These are phyloP conservation scores for Hylaea fasciaria DNA, from an alignment of 2,888 invertebrate genomes.

Conservation along the genomic window DNA sequence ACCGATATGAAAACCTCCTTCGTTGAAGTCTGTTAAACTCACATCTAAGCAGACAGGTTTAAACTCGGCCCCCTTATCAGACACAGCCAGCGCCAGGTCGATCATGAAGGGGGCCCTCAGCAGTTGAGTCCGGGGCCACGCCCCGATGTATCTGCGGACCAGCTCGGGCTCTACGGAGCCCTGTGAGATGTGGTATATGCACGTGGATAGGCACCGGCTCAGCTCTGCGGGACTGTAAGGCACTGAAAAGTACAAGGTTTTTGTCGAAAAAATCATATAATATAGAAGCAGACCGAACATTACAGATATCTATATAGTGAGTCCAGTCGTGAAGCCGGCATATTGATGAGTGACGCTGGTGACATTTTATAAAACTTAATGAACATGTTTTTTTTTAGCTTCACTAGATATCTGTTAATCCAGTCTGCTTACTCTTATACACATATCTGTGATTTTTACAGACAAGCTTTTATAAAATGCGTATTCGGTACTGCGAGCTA, in stretches of 20 bases:
- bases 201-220: constrained; percentile 71
- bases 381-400: no score
- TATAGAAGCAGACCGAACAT: no score
- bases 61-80: constrained; percentile 68
- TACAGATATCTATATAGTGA: no score
- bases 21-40: constrained; percentile 36
- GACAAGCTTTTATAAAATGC: no score
- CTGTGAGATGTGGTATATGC: constrained; percentile 72
- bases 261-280: no score
- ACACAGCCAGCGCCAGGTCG: constrained; percentile 69
- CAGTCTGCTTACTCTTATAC: no score
- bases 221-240: constrained; percentile 67
- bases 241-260: constrained; percentile 48
- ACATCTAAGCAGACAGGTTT: constrained; percentile 72
- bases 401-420: no score
- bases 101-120: constrained; percentile 68
- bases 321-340: no score
- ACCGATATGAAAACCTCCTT: not conserved
- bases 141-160: constrained; percentile 61
- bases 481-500: no score
- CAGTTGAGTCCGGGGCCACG: constrained; percentile 72
- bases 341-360: no score
- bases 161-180: constrained; percentile 67
- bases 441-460: no score
- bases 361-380: no score